Evolutionary conservation across 2,113 vertebrate genomes (phyloP), one percentile per base, ranked within the genome.

Genomic region (Phylloscopus whistleri): DNA sequence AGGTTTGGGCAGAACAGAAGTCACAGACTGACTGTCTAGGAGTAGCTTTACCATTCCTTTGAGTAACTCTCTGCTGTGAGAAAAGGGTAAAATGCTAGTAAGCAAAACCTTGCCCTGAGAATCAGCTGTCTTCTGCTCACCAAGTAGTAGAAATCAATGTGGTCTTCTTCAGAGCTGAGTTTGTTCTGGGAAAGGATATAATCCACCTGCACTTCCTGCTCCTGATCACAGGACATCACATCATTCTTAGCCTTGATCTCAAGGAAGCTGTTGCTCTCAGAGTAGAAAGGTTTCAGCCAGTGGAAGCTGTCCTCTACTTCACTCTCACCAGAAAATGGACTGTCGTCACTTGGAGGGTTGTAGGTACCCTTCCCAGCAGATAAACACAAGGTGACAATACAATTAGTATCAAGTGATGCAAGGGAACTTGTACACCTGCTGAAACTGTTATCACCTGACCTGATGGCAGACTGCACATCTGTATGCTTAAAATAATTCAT

Each of bases 281-380:
- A 97, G 82, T 97, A 97, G 92, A 97, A 98, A 44, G 97, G 93
- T 37, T 66, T 76, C 72, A 98, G 77, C 88, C 96, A 97, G 35
- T 84, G 52, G 48, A 94, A 82, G 41, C 18, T 39, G 5, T 43
- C 63, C 3, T 10, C 6, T 17, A 0, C 0, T 31, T 35, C 2
- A 21, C 28, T 75, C 53, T 46, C 52, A 48, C 7, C 44, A 72
- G 24, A 26, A 79, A 16, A 6, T 46, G 67, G 2, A 10, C 72
- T 16, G 19, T 72, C 1, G 0, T 62, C 10, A 10, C 73, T 48
- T 69, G 14, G 27, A 83, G 73, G 35, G 5, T 7, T 44, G 82
- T 85, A 92, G 33, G 88, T 73, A 44, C 55, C 96, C 97, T 97
- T 83, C 41, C 41, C 3, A 90, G 39, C 62, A 96, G 74, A 94